These are phyloP conservation scores for Cololabis saira DNA, from an alignment of 2,113 vertebrate genomes.

Conservation along the genomic window DNA sequence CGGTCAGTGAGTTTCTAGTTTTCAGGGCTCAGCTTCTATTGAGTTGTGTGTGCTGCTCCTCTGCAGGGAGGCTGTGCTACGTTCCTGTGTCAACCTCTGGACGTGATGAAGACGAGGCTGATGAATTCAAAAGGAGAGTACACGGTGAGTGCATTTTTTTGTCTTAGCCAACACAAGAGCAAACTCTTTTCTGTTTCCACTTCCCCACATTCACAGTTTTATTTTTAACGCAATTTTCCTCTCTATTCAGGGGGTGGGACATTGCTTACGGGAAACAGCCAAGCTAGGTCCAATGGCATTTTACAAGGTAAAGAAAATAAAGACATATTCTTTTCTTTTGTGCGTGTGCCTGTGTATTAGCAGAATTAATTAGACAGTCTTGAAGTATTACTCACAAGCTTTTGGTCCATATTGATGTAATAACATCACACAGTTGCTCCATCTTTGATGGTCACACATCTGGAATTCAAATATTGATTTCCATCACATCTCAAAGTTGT, in stretches of 20 bases:
- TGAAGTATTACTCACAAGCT: too few relatives aligned
- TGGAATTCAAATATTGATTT: too few relatives aligned
- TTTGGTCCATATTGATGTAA: too few relatives aligned
- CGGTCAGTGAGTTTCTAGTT: neutral
- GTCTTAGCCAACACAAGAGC: neutral
- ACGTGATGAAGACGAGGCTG: constrained; percentile 94
- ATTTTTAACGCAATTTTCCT: constrained; percentile 1
- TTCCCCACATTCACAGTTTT: neutral
- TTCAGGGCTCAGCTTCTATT: neutral
- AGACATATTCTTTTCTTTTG: too few relatives aligned
- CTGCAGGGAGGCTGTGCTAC: constrained; percentile 94
- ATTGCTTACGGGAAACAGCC: constrained; percentile 91
- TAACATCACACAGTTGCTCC: too few relatives aligned
- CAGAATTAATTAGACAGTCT: too few relatives aligned
- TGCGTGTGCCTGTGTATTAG: too few relatives aligned
- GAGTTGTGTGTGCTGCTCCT: constrained; percentile 1
- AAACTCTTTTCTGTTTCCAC: neutral
- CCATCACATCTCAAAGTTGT: too few relatives aligned
- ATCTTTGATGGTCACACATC: too few relatives aligned
- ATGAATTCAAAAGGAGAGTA: constrained; percentile 98
- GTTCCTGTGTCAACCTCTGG: constrained; percentile 94
- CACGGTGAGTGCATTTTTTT: constrained; percentile 75
- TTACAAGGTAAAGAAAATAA: constrained; percentile 87
- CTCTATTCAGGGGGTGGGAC: constrained; percentile 84
- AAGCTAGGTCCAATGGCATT: constrained; percentile 92